Evolutionary conservation across 1,140 invertebrate genomes (phyloP), one percentile per base, ranked within the genome.

Genomic region (Drosophila bocqueti): DNA sequence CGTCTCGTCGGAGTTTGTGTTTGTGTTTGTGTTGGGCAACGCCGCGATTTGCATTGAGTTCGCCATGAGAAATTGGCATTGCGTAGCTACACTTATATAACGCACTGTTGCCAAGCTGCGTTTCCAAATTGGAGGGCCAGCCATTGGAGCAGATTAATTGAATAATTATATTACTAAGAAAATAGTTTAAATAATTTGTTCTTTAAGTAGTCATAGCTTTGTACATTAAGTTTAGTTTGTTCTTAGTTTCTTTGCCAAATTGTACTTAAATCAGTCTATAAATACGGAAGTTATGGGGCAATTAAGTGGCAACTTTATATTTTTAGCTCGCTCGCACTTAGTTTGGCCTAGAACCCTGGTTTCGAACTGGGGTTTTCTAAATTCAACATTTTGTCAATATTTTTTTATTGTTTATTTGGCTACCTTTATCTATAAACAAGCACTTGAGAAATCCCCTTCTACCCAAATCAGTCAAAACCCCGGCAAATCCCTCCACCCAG

Each of bases 41-140:
- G 40, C 50, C 60, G 46, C 72, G 81, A 84, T 83, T 83, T 83
- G 81, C 81, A 83, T 83, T 83, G 66, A 64, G 64, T 65, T 64
- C 34, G 76, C 46, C 71, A 72, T 87, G 83, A 65, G 83, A 87
- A 86, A 86, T 55, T 50, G 68, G 74, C 76, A 72, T 82, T 78
- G 75, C 69, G 69, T 73, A 64, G 54, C 43, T 45, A 42, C 45
- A 69, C 29, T 58, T 45, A 62, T 74, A 67, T 49, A 50, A 73
- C 36, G 43, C 46, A 50, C 45, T 26, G 34, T 46, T 49, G 11
- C 65, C 43, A 24, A 21, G 43, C 43, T 11, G n/a, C 5, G 34
- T 68, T 18, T 31, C 15, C 5, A 49, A 40, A 65, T 13, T 47
- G 21, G 38, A 31, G 18, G 29, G 15, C 45, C 2, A 24, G 3